Evolutionary conservation across 2,888 invertebrate species (phyloP).

Genomic region (Rhingia rostrata): DNA sequence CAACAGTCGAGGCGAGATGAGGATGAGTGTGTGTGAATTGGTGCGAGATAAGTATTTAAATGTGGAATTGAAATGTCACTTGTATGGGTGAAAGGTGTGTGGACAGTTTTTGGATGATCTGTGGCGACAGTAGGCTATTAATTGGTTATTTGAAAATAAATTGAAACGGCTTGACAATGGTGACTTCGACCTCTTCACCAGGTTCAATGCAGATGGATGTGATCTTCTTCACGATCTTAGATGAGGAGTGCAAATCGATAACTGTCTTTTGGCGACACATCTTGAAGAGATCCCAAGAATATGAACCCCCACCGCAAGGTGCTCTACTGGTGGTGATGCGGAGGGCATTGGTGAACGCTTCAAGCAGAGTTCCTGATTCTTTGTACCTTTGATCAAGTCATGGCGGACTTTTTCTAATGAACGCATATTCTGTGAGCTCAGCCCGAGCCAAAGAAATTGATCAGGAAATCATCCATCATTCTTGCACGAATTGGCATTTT

Average conservation of each 20-base stretch:
- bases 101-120: neutral
- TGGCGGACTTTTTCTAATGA: constrained; percentile 99
- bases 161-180: constrained; percentile 87
- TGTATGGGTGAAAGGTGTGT: constrained; percentile 12
- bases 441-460: too few relatives aligned
- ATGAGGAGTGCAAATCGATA: constrained; percentile 98
- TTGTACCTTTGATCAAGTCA: constrained; percentile 97
- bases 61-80: constrained; percentile 32
- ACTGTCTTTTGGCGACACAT: constrained; percentile 99
- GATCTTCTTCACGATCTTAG: constrained; percentile 99
- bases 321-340: constrained; percentile 99
- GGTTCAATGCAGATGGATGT: constrained; percentile 99
- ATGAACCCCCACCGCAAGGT: constrained; percentile 99
- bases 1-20: too few relatives aligned
- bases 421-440: too few relatives aligned
- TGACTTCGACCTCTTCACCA: constrained; percentile 99
- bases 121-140: too few relatives aligned
- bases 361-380: constrained; percentile 97
- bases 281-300: constrained; percentile 99
- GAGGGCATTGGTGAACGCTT: constrained; percentile 98
- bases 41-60: constrained; percentile 33
- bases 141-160: too few relatives aligned
- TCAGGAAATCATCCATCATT: too few relatives aligned
- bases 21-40: neutral
- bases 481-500: too few relatives aligned